Percentiles rank a stretch among this genome's conserved stretches.
Conservation (phyloP, 1,140 invertebrate genomes). For the Drosophila ohnishii region DNA sequence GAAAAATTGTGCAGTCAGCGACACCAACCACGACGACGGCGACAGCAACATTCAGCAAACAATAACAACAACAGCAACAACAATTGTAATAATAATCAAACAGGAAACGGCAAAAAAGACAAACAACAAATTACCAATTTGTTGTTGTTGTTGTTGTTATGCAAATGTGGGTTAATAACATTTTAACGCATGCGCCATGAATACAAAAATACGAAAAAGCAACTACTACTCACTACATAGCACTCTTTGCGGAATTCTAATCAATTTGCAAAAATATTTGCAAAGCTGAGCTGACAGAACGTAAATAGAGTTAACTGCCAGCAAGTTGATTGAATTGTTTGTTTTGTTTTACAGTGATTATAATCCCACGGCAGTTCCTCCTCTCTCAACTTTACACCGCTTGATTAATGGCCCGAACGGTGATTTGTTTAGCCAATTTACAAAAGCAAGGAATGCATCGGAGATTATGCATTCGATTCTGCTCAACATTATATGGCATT, state of each 20-base stretch:
- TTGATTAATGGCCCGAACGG: conserved; percentile 64
- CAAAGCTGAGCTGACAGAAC: conserved; percentile 17
- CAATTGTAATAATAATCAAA: conserved; percentile 51
- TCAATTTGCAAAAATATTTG: conserved; percentile 26
- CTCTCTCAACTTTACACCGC: conserved; percentile 27
- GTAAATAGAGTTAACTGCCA: conserved; percentile 18
- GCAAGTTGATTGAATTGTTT: conserved; percentile 35
- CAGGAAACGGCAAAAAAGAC: conserved; percentile 66
- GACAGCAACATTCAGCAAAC: conserved; percentile 7
- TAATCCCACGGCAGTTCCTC: conserved; percentile 10
- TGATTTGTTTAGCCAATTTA: conserved; percentile 51
- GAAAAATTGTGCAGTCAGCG: conserved; percentile 59
- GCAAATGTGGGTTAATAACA: conserved; percentile 81
- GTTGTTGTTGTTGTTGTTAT: conserved; percentile 49
- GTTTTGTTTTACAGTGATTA: conserved; percentile 6
- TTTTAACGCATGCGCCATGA: conserved; percentile 71
- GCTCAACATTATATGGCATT: conserved; percentile 31
- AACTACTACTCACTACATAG: conserved; percentile 5
- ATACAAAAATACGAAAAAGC: conserved; percentile 40
- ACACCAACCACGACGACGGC: conserved; percentile 16
- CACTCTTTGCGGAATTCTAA: conserved; percentile 33
- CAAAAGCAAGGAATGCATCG: conserved; percentile 42
- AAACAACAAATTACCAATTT: conserved; percentile 66
- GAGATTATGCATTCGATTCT: conserved; percentile 41
- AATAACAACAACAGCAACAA: conserved; percentile 25